A percentile compares a stretch with the other conserved stretches of the same genome.
phyloP scores from a whole-genome alignment of 2,888 invertebrate species.

The Venusia cambrica region DNA sequence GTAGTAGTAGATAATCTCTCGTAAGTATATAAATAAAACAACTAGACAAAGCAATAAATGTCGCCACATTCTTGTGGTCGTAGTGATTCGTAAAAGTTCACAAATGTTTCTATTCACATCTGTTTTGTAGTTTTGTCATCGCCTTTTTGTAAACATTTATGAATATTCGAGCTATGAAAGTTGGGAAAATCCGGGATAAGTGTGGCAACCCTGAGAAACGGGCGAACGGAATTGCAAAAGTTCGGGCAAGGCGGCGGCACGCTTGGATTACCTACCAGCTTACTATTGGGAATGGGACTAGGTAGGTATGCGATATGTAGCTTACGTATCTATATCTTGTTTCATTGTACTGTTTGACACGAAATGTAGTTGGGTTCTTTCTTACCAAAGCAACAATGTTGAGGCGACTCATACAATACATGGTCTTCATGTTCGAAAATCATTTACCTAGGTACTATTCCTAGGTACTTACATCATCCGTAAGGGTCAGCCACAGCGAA shows the following conservation, averaged over 20 bases:
- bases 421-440: too few relatives aligned
- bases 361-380: slow-evolving; percentile 6
- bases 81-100: slow-evolving; percentile 20
- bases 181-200: slow-evolving; percentile 55
- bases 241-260: slow-evolving; percentile 46
- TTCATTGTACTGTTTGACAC: slow-evolving; percentile 39
- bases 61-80: slow-evolving; percentile 13
- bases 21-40: too few relatives aligned
- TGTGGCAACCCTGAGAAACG: slow-evolving; percentile 58
- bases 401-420: too few relatives aligned
- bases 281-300: slow-evolving; percentile 52
- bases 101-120: slow-evolving; percentile 35
- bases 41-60: slow-evolving; percentile 5
- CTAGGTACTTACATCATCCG: too few relatives aligned
- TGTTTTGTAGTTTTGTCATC: slow-evolving; percentile 44
- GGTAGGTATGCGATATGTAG: slow-evolving; percentile 50
- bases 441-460: too few relatives aligned
- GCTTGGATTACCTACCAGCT: slow-evolving; percentile 54
- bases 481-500: too few relatives aligned
- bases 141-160: slow-evolving; percentile 47
- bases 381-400: slow-evolving; percentile 1
- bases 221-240: slow-evolving; percentile 67
- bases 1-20: too few relatives aligned
- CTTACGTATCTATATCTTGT: too few relatives aligned
- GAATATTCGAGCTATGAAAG: slow-evolving; percentile 51